Evolutionary conservation across 64 coral and sea anemone genomes (phyloP).

Genomic region (Pachyseris speciosa): DNA sequence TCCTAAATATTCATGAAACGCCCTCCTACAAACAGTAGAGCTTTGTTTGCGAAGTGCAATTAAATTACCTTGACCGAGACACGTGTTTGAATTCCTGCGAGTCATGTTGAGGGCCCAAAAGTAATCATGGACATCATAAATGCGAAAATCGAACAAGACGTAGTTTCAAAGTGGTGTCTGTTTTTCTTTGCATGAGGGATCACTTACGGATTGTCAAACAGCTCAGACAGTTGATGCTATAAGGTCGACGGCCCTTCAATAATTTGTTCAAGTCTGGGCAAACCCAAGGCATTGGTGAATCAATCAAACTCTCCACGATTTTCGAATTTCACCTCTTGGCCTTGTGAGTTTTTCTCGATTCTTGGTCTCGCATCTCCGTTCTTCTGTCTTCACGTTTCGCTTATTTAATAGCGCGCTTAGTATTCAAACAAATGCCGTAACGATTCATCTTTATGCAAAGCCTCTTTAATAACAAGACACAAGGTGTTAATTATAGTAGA

Average conservation of each 20-base stretch:
- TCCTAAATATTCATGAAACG: constrained; percentile 11
- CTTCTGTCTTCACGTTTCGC: neutral
- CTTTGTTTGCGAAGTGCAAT: neutral
- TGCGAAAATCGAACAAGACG: neutral
- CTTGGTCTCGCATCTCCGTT: neutral
- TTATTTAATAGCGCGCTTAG: neutral
- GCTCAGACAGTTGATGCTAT: neutral
- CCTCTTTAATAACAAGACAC: neutral
- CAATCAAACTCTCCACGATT: neutral
- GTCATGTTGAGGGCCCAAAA: neutral
- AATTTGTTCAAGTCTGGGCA: neutral
- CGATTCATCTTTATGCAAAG: neutral
- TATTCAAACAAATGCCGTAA: neutral
- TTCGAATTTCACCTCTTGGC: neutral
- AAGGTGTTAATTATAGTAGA: neutral
- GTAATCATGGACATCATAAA: neutral
- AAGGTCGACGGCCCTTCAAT: neutral
- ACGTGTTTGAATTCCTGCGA: neutral
- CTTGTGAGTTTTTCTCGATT: neutral
- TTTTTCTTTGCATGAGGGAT: neutral
- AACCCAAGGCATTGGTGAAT: neutral
- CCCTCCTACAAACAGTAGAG: neutral
- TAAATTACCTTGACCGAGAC: neutral
- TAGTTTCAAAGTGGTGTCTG: neutral
- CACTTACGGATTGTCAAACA: neutral